These are phyloP conservation scores for Abramis brama DNA, from an alignment of 2,113 vertebrate genomes.

Conservation along the genomic window DNA sequence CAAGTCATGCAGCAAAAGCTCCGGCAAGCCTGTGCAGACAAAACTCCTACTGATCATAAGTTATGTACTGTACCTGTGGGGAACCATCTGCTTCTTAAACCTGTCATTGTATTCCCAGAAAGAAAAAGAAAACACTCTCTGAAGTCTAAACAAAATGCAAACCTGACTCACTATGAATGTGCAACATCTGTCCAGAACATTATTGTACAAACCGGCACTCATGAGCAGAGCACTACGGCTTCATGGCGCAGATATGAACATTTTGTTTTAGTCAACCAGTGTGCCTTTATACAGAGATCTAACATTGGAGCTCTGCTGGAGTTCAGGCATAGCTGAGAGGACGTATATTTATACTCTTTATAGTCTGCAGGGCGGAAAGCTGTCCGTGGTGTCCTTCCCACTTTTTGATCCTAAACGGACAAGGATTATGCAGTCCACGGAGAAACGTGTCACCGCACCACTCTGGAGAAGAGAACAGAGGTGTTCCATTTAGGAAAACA, in stretches of 20 bases:
- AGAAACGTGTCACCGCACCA: conserved; percentile 32
- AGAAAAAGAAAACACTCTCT: conserved; percentile 25
- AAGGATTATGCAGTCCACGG: conserved; percentile 18
- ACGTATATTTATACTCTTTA: conserved; percentile 63
- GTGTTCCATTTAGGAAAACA: conserved; percentile 33
- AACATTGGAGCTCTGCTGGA: background rate
- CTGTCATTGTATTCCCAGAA: conserved; percentile 31
- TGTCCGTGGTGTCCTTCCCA: conserved; percentile 55
- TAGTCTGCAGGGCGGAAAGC: conserved; percentile 58
- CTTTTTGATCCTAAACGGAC: conserved; percentile 36
- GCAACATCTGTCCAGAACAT: conserved; percentile 27
- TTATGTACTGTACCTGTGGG: background rate
- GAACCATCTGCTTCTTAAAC: conserved; percentile 48
- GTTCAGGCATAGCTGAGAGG: background rate
- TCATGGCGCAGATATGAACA: background rate
- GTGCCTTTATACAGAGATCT: conserved; percentile 28
- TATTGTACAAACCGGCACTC: background rate
- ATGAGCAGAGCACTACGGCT: conserved; percentile 29
- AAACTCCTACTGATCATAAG: background rate
- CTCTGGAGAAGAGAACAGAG: conserved; percentile 8
- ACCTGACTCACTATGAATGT: conserved; percentile 18
- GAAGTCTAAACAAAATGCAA: conserved; percentile 22
- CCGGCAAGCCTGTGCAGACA: conserved; percentile 31
- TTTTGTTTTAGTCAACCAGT: conserved; percentile 2
- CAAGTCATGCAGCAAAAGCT: background rate